Conservation (phyloP, 1,140 invertebrate genomes). For the Drosophila truncata region DNA sequence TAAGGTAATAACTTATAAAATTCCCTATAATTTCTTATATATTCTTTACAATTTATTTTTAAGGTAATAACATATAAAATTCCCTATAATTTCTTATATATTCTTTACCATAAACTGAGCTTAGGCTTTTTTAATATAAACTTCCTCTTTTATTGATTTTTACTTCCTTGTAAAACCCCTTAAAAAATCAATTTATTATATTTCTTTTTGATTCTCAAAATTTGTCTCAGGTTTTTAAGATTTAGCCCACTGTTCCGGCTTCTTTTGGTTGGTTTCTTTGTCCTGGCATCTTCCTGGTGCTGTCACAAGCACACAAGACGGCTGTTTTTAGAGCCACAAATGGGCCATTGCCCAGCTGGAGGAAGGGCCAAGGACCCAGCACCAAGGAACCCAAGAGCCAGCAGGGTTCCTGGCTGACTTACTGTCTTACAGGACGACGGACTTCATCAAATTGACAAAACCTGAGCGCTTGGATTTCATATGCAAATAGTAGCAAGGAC, state of each 20-base stretch:
- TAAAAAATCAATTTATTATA: too few relatives aligned
- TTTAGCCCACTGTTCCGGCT: conserved; percentile 10
- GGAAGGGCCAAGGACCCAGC: conserved; percentile 1
- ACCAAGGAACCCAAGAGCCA: background rate
- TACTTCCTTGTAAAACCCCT: too few relatives aligned
- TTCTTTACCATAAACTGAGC: too few relatives aligned
- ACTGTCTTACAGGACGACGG: conserved; percentile 8
- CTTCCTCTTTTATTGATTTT: too few relatives aligned
- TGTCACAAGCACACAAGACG: conserved; percentile 36
- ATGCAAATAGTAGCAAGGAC: conserved; percentile 59
- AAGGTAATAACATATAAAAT: too few relatives aligned
- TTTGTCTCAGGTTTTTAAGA: too few relatives aligned
- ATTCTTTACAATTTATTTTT: too few relatives aligned
- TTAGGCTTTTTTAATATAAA: too few relatives aligned
- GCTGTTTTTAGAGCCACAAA: conserved; percentile 26
- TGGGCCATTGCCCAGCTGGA: background rate
- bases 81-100: too few relatives aligned
- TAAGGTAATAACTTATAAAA: too few relatives aligned
- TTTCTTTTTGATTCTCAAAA: too few relatives aligned
- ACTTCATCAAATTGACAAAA: conserved; percentile 63
- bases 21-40: too few relatives aligned
- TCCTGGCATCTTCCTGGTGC: conserved; percentile 12
- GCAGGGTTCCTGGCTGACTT: background rate
- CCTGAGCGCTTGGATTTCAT: conserved; percentile 32
- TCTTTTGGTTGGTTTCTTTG: background rate